Percentiles rank a stretch among this genome's conserved stretches.
Evolutionary conservation across 2,888 invertebrate genomes (phyloP).

Genomic region (Pyrocoelia pectoralis): DNA sequence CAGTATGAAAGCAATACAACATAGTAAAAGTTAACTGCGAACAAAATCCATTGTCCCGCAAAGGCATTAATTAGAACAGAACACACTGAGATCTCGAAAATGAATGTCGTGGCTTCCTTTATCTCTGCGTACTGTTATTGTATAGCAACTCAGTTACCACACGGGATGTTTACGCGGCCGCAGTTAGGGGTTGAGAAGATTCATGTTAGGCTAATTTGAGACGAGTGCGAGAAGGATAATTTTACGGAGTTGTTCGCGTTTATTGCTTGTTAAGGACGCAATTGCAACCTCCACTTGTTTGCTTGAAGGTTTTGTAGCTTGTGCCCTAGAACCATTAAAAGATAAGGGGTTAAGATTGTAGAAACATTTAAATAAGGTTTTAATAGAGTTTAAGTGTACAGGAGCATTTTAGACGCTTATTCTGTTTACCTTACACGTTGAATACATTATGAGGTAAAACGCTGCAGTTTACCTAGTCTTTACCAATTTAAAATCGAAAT

Average conservation of each 20-base stretch:
- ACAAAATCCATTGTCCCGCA: slow-evolving; percentile 50
- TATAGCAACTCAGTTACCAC: slow-evolving; percentile 35
- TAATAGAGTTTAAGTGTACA: not conserved
- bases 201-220: slow-evolving; percentile 53
- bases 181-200: slow-evolving; percentile 49
- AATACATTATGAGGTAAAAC: too few relatives aligned
- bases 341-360: slow-evolving; percentile 24
- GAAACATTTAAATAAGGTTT: slow-evolving; percentile 25
- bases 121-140: slow-evolving; percentile 47
- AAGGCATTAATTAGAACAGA: slow-evolving; percentile 55
- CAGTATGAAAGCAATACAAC: slow-evolving; percentile 16
- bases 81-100: slow-evolving; percentile 53
- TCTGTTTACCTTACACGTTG: not conserved
- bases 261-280: slow-evolving; percentile 55
- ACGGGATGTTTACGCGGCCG: slow-evolving; percentile 49
- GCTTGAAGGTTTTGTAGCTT: slow-evolving; percentile 41
- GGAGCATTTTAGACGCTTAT: not conserved
- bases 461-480: too few relatives aligned
- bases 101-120: slow-evolving; percentile 57
- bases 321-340: slow-evolving; percentile 23
- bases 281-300: slow-evolving; percentile 48
- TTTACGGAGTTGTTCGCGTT: slow-evolving; percentile 50
- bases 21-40: slow-evolving; percentile 37
- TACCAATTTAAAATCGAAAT: too few relatives aligned
- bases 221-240: slow-evolving; percentile 51